These are phyloP conservation scores for Drosophila oshimai DNA, from an alignment of 1,140 invertebrate species.

Conservation along the genomic window DNA sequence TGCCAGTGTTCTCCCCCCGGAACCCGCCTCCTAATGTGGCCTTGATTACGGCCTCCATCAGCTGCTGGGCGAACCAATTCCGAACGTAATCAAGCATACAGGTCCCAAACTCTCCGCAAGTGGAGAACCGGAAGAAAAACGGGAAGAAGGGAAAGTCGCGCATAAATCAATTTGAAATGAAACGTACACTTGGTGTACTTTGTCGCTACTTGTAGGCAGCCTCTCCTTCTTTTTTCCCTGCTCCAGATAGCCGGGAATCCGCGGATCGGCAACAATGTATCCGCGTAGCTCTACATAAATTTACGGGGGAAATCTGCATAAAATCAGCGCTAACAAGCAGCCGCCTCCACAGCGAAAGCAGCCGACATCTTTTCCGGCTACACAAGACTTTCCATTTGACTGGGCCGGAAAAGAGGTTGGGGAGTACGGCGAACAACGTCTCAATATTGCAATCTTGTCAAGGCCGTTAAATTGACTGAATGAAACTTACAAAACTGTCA, in stretches of 20 bases:
- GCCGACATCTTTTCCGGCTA: conserved; percentile 65
- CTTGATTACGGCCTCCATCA: conserved; percentile 34
- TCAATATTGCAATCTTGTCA: conserved; percentile 64
- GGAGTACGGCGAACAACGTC: conserved; percentile 23
- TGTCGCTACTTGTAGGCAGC: conserved; percentile 41
- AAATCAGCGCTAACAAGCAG: conserved; percentile 76
- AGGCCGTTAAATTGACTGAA: conserved; percentile 60
- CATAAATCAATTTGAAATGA: conserved; percentile 80
- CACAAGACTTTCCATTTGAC: conserved; percentile 50
- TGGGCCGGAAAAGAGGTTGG: not conserved
- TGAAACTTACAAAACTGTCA: conserved; percentile 54
- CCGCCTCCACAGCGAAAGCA: conserved; percentile 37
- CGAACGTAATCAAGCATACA: conserved; percentile 56
- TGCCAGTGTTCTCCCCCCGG: not conserved
- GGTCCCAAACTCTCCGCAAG: not conserved
- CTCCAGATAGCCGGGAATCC: conserved; percentile 7
- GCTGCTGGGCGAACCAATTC: conserved; percentile 35
- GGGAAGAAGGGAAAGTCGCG: conserved; percentile 1
- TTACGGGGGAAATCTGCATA: conserved; percentile 72
- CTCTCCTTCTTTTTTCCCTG: not conserved
- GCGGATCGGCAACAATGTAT: conserved; percentile 59
- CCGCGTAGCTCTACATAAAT: conserved; percentile 73
- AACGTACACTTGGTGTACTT: conserved; percentile 72
- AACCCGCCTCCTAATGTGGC: not conserved
- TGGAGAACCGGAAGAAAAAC: not conserved